These are phyloP conservation scores for Sus cebifrons DNA, from an alignment of 2,797 vertebrate species.

Conservation along the genomic window DNA sequence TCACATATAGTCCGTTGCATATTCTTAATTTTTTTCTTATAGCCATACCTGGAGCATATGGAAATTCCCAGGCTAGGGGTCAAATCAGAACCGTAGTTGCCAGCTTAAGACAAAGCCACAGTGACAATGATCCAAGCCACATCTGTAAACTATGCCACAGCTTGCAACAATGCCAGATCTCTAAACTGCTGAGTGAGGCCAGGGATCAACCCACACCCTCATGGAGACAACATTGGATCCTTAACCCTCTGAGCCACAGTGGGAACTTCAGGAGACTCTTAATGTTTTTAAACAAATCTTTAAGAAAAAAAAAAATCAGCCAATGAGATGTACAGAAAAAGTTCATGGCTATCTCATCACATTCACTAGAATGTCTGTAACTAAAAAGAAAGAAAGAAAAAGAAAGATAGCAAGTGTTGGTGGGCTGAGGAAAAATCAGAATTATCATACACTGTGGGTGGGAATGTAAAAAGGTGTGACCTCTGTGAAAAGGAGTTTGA, in stretches of 20 bases:
- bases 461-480: neutral
- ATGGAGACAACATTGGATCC: no score
- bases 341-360: neutral
- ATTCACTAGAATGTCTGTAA: neutral
- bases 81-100: no score
- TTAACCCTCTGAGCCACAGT: no score
- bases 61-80: no score
- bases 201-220: no score
- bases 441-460: neutral
- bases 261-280: no score
- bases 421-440: neutral
- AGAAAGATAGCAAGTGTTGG: neutral
- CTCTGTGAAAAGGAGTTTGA: neutral
- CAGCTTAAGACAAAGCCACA: no score
- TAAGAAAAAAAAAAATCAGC: neutral
- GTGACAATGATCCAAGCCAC: no score
- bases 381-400: neutral
- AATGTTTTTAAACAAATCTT: neutral
- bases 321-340: neutral
- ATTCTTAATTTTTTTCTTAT: neutral
- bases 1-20: neutral
- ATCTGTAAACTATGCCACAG: no score
- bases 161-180: no score
- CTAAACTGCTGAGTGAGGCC: no score
- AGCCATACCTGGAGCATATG: no score